phyloP scores from a whole-genome alignment of 2,888 invertebrate species.

The Bombylius major region DNA sequence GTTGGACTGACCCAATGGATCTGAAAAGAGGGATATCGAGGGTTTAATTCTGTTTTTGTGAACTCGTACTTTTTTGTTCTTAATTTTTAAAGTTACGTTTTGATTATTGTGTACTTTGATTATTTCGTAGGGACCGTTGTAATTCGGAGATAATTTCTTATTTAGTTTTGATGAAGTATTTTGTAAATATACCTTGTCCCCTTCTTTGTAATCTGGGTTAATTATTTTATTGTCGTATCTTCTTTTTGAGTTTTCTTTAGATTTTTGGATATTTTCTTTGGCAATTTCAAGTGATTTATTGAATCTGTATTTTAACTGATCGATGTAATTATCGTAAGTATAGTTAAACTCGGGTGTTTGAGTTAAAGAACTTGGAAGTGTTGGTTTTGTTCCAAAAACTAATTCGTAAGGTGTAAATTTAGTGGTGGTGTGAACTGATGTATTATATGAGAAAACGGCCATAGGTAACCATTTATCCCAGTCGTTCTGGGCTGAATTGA shows the following conservation, averaged over 20 bases:
- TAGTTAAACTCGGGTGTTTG: slow-evolving; percentile 10
- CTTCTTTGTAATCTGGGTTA: not conserved
- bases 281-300: slow-evolving; percentile 17
- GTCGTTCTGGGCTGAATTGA: slow-evolving; percentile 19
- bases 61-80: not conserved
- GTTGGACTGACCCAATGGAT: not conserved
- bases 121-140: too few relatives aligned
- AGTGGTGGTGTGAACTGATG: slow-evolving; percentile 22
- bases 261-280: slow-evolving; percentile 15
- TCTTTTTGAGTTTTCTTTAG: slow-evolving; percentile 21
- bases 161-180: not conserved
- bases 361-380: slow-evolving; percentile 19
- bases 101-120: too few relatives aligned
- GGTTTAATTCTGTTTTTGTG: not conserved
- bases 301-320: slow-evolving; percentile 19
- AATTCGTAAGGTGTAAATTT: slow-evolving; percentile 26
- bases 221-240: not conserved
- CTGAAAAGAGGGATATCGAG: not conserved
- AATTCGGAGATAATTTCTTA: slow-evolving; percentile 6
- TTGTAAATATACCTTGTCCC: not conserved
- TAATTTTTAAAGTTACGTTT: slow-evolving; percentile 6
- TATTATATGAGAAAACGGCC: slow-evolving; percentile 25
- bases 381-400: slow-evolving; percentile 25
- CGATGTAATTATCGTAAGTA: slow-evolving; percentile 18
- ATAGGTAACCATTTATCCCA: slow-evolving; percentile 23